Evolutionary conservation across 1,140 invertebrate species (phyloP), one percentile per base, ranked within the genome.

Genomic region (Anoplophora glabripennis): DNA sequence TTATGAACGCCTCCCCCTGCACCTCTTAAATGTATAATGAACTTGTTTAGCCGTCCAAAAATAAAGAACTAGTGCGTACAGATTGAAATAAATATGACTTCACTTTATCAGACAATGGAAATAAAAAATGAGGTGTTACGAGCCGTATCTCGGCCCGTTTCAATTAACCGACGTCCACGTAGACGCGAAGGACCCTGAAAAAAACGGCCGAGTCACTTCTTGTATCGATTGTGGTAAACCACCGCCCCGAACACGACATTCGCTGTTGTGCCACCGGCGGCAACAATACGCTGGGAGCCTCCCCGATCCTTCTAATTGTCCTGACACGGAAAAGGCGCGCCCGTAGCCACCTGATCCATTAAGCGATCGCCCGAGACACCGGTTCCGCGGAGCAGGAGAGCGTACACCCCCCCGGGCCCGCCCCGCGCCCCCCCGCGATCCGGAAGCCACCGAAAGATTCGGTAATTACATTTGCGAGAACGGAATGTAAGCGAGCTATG

Each of bases 391-490:
- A 5, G 21, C 21, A 5, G 46, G 53, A 56, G 59, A 42, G 33
- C 40, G 45, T n/a, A 21, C 40, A 17, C 59, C 67, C 53, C 65
- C 59, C 59, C 51, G 56, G 61, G 54, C 56, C 58, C 56, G 45
- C 59, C 40, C 53, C 54, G 40, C 49, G 59, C 62, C 55, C 63
- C 57, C 61, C 58, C 64, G 61, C 60, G 53, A 54, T 64, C 63
- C 66, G 65, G 67, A 68, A 68, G 61, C 63, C 63, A 63, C 59
- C 59, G 68, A 68, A 73, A 71, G 68, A 69, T 69, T 68, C 70
- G 67, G 73, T 75, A 75, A 75, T 75, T 75, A 73, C 72, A 70
- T 75, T 74, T 73, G 65, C 67, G 67, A 59, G 63, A 63, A 63
- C 67, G 66, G 69, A 73, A 72, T 73, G 71, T 70, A 70, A 64